These are phyloP conservation scores for Spodoptera picta DNA, from an alignment of 2,888 invertebrate species.

Conservation along the genomic window DNA sequence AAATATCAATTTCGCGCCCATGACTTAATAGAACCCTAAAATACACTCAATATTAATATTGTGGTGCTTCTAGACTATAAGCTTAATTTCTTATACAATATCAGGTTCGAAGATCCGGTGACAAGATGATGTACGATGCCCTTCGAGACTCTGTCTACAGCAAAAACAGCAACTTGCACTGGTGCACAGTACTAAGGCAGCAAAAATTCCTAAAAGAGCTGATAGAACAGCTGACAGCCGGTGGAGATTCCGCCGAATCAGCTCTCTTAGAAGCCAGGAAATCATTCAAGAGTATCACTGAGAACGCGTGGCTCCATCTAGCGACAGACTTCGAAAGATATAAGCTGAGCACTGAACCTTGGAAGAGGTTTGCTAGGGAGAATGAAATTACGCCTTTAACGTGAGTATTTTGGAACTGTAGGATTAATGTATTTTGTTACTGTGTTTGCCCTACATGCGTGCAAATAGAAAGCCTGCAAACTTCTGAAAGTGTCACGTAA, in stretches of 20 bases:
- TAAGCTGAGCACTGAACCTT: conserved; percentile 85
- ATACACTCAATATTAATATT: too few relatives aligned
- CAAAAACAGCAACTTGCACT: conserved; percentile 92
- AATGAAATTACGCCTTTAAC: conserved; percentile 65
- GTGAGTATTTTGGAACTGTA: conserved; percentile 64
- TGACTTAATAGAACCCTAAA: too few relatives aligned
- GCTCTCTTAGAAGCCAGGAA: conserved; percentile 86
- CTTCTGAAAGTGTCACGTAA: too few relatives aligned
- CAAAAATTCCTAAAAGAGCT: conserved; percentile 92
- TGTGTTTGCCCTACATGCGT: too few relatives aligned
- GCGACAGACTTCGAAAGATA: conserved; percentile 92
- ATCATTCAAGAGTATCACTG: conserved; percentile 89
- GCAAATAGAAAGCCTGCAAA: too few relatives aligned
- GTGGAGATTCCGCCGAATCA: conserved; percentile 81
- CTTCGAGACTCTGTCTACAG: conserved; percentile 78
- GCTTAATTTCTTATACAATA: not conserved
- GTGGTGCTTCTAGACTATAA: too few relatives aligned
- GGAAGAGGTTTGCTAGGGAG: conserved; percentile 81
- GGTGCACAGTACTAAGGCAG: conserved; percentile 92
- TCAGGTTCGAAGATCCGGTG: conserved; percentile 88
- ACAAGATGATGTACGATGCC: conserved; percentile 89
- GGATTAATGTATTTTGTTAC: not conserved
- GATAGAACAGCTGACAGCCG: conserved; percentile 88
- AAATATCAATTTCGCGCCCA: too few relatives aligned
- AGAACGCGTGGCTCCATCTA: conserved; percentile 91